phyloP scores from a whole-genome alignment of 2,888 invertebrate species.

The Gonocerus acuteangulatus region DNA sequence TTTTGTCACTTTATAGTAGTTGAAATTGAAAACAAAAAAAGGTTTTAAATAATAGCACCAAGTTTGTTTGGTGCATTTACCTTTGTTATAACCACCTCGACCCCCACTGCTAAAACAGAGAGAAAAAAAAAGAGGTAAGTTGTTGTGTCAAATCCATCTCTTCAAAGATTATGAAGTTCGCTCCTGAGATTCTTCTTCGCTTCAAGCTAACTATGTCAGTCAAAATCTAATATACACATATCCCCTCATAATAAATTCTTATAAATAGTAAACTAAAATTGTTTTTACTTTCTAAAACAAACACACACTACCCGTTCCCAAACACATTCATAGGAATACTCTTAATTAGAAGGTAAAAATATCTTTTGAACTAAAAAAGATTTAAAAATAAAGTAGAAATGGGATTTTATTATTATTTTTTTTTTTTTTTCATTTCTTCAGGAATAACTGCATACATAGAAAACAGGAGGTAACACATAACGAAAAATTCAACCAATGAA shows the following conservation, averaged over 20 bases:
- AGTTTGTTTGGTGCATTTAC: constrained; percentile 71
- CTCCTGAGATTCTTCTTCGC: constrained; percentile 16
- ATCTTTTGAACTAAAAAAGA: too few species aligned
- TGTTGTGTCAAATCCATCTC: constrained; percentile 18
- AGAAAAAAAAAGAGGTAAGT: constrained; percentile 40
- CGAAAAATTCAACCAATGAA: too few species aligned
- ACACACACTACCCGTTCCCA: too few species aligned
- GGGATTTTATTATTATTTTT: too few species aligned
- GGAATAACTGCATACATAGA: too few species aligned
- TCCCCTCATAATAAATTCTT: not conserved
- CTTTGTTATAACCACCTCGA: constrained; percentile 94
- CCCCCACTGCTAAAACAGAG: constrained; percentile 88
- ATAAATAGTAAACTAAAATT: too few species aligned
- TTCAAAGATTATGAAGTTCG: constrained; percentile 10
- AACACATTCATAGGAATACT: too few species aligned
- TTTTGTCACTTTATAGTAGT: not conserved
- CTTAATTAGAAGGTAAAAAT: too few species aligned
- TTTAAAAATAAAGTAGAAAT: too few species aligned
- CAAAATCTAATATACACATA: constrained; percentile 1
- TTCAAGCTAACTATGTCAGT: constrained; percentile 12
- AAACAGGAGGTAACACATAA: too few species aligned
- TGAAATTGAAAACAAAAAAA: constrained; percentile 20
- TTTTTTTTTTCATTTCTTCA: too few species aligned
- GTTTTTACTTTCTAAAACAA: too few species aligned
- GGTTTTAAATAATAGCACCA: constrained; percentile 50